These are phyloP conservation scores for Spheniscus humboldti DNA, from an alignment of 2,797 vertebrate species.

Conservation along the genomic window DNA sequence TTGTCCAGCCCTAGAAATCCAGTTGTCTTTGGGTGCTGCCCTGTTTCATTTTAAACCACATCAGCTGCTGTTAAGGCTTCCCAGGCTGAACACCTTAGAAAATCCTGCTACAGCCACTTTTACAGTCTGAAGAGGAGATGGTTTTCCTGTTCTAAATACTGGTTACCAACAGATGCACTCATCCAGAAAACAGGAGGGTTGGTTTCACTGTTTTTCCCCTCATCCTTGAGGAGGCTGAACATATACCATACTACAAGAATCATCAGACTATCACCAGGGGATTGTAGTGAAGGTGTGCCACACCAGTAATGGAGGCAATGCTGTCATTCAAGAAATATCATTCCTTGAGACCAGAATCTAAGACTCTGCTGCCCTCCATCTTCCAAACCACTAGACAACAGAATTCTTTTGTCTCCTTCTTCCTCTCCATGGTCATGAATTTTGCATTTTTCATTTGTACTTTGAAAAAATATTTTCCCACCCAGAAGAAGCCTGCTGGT, in stretches of 20 bases:
- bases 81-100: neutral
- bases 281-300: neutral
- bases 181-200: neutral
- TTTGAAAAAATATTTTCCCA: neutral
- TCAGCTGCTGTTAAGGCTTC: neutral
- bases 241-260: neutral
- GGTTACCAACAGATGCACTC: neutral
- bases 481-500: neutral
- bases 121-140: neutral
- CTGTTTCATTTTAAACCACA: neutral
- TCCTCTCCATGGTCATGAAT: neutral
- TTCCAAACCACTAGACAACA: neutral
- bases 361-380: neutral
- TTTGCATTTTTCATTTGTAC: neutral
- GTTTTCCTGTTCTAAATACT: neutral
- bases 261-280: neutral
- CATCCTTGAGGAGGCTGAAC: neutral
- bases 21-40: neutral
- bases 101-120: neutral
- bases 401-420: neutral
- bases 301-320: neutral
- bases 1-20: neutral
- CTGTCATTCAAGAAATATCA: neutral
- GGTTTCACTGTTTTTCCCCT: neutral
- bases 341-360: neutral